Evolutionary conservation across 64 coral and sea anemone species (phyloP).

Genomic region (Acropora tenuis): DNA sequence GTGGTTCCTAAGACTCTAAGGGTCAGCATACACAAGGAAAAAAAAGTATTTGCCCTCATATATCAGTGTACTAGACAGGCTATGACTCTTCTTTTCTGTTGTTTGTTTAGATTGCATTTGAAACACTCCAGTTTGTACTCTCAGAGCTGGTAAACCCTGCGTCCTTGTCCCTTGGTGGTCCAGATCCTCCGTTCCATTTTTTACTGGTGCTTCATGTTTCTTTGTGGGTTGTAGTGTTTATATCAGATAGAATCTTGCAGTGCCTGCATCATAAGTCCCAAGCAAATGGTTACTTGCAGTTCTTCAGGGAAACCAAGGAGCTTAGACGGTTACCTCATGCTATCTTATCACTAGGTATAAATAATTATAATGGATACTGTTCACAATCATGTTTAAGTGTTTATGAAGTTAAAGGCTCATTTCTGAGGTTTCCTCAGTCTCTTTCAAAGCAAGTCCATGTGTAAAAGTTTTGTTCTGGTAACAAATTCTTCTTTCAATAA

Average conservation of each 20-base stretch:
- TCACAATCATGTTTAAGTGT: too few species aligned
- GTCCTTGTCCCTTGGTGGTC: conserved; percentile 49
- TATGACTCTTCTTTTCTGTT: not conserved
- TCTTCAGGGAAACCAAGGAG: conserved; percentile 88
- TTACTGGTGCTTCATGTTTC: conserved; percentile 81
- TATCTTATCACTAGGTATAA: conserved; percentile 71
- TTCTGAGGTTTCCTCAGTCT: too few species aligned
- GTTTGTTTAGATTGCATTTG: conserved; percentile 69
- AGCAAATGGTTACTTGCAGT: conserved; percentile 80
- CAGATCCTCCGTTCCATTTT: conserved; percentile 88
- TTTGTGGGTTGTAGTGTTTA: conserved; percentile 80
- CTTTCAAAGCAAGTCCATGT: too few species aligned
- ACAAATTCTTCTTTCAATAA: too few species aligned
- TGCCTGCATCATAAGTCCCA: conserved; percentile 75
- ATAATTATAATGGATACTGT: too few species aligned
- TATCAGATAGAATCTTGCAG: conserved; percentile 74
- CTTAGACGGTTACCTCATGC: conserved; percentile 75
- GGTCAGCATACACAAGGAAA: too few species aligned
- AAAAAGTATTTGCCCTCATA: too few species aligned
- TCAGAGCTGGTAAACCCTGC: not conserved
- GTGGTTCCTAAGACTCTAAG: too few species aligned
- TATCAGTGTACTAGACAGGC: too few species aligned
- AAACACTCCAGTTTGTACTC: conserved; percentile 74
- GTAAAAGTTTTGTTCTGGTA: too few species aligned
- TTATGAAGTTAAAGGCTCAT: too few species aligned